phyloP scores from a whole-genome alignment of 2,113 vertebrate species.

The Ursus arctos region DNA sequence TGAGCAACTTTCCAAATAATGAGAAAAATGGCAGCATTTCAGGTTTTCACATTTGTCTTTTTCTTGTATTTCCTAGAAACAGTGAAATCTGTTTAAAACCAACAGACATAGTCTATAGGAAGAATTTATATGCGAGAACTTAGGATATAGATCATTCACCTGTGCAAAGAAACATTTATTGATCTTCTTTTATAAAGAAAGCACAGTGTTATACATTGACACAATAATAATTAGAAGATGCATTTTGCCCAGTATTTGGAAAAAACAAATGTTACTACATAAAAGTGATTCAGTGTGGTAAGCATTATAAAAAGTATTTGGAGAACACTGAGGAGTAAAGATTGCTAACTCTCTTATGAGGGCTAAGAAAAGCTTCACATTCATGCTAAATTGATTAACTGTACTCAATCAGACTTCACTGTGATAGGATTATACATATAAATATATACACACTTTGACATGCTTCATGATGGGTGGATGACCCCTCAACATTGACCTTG shows the following conservation, averaged over 20 bases:
- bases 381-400: neutral
- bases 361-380: neutral
- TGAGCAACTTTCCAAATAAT: neutral
- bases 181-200: neutral
- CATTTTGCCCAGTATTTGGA: neutral
- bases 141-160: neutral
- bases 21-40: neutral
- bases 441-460: neutral
- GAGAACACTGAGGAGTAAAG: neutral
- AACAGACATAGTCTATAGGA: neutral
- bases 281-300: neutral
- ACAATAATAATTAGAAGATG: slow-evolving; percentile 17
- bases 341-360: neutral
- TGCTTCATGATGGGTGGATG: neutral
- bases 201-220: no score
- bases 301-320: neutral
- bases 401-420: neutral
- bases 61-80: neutral
- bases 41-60: neutral
- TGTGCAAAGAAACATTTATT: neutral
- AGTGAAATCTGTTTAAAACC: slow-evolving; percentile 3
- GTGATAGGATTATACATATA: neutral
- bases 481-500: neutral
- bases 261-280: neutral
- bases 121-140: neutral